Evolutionary conservation across 1,140 invertebrate genomes (phyloP), one percentile per base, ranked within the genome.

Genomic region (Hesperophylax magnus): DNA sequence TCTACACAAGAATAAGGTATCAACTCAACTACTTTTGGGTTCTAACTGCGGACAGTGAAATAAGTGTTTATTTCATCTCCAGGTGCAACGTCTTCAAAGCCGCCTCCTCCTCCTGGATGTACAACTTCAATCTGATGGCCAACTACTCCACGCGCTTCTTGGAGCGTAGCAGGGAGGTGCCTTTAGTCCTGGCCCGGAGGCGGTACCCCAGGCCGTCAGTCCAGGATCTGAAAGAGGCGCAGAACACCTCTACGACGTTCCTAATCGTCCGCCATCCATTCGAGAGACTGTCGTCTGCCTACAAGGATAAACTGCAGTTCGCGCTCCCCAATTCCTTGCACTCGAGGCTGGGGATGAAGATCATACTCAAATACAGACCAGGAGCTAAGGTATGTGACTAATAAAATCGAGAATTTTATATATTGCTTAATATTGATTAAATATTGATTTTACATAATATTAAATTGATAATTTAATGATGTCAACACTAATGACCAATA

Each of bases 191-290:
- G 85, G 95, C 95, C 1, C 91, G 95, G 79, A 93, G 94, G 84
- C 93, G 93, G 84, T 97, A 96, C 88, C 94, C 94, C 11, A 91
- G 95, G 77, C 94, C 95, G 14, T 92, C 93, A 0, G 90, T 93
- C 0, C 91, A 93, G 77, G 92, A 95, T 85, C 90, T 94, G 53
- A 89, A 89, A 80, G 91, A 91, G 81, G 93, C 92, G 22, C 91
- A 95, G 74, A 88, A 89, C 81, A 81, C 80, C 20, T 83, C 79
- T 0, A 90, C 95, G 65, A 94, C 95, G 76, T 97, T 98, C 85
- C 90, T 98, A 61, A 97, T 98, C 83, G 96, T 96, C 0, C 90
- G 97, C 76, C 95, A 98, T 90, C 97, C 97, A 9, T 93, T 98
- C 82, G 96, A 98, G 87, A 91, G 97, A 85, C 90, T 98, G 52